Percentiles rank a stretch among this genome's conserved stretches.
Conservation (phyloP, 1,140 invertebrate genomes). For the Lutraria rhynchaena region DNA sequence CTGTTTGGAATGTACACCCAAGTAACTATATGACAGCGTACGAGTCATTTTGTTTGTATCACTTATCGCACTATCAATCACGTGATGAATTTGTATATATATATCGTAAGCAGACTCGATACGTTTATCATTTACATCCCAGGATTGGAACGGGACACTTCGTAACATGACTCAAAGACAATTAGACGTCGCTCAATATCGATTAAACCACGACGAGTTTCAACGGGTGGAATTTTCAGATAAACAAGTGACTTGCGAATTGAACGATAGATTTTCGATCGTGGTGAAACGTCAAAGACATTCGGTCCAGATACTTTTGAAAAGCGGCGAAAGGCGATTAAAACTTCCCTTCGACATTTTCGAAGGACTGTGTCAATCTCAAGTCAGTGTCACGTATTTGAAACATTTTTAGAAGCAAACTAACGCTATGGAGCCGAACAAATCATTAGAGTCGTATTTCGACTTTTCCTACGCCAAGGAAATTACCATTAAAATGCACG, state of each 20-base stretch:
- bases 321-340: conserved; percentile 10
- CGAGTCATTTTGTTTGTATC: not conserved
- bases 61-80: not conserved
- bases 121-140: not conserved
- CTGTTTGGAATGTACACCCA: conserved; percentile 10
- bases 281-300: conserved; percentile 32
- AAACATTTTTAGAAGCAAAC: conserved; percentile 21
- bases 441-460: conserved; percentile 5
- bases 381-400: conserved; percentile 14
- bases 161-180: conserved; percentile 28
- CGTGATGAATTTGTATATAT: not conserved
- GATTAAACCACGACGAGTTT: conserved; percentile 11
- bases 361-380: conserved; percentile 19
- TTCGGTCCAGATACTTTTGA: conserved; percentile 16
- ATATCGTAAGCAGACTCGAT: too few species aligned
- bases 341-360: conserved; percentile 24
- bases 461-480: conserved; percentile 9
- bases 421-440: not conserved
- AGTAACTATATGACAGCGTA: not conserved
- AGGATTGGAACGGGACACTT: not conserved
- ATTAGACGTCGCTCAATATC: conserved; percentile 22
- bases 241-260: conserved; percentile 18
- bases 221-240: conserved; percentile 16
- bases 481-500: conserved; percentile 1
- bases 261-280: conserved; percentile 39